Evolutionary conservation across 2,888 invertebrate species (phyloP).

Genomic region (Drosophila macrothrix): DNA sequence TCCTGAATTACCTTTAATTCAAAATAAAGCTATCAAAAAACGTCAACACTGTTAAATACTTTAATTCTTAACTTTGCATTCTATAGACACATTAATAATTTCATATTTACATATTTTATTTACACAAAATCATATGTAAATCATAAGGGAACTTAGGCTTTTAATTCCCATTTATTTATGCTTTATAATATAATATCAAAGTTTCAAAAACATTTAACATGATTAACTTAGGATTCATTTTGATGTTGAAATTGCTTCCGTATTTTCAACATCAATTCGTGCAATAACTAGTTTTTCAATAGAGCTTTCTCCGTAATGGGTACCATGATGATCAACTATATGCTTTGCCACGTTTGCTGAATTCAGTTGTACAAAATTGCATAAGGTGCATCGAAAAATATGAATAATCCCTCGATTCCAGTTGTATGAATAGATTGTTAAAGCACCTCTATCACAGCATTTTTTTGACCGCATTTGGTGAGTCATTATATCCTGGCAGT

Average conservation of each 20-base stretch:
- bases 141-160: not conserved
- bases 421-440: slow-evolving; percentile 16
- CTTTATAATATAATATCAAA: not conserved
- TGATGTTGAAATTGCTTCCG: not conserved
- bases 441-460: not conserved
- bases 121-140: not conserved
- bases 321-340: slow-evolving; percentile 23
- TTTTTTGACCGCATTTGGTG: slow-evolving; percentile 19
- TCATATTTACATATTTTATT: not conserved
- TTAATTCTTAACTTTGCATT: not conserved
- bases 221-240: not conserved
- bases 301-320: not conserved
- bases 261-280: not conserved
- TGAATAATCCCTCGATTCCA: slow-evolving; percentile 1
- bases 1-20: not conserved
- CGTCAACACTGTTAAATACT: not conserved
- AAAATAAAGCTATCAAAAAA: not conserved
- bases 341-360: slow-evolving; percentile 32
- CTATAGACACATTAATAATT: not conserved
- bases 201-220: not conserved
- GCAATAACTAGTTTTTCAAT: slow-evolving; percentile 26
- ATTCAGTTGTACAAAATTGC: slow-evolving; percentile 33
- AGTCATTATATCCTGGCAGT: slow-evolving; percentile 2
- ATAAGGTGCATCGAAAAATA: slow-evolving; percentile 24
- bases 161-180: not conserved